Evolutionary conservation across 2,888 invertebrate species (phyloP).

Genomic region (Catocala sponsa): DNA sequence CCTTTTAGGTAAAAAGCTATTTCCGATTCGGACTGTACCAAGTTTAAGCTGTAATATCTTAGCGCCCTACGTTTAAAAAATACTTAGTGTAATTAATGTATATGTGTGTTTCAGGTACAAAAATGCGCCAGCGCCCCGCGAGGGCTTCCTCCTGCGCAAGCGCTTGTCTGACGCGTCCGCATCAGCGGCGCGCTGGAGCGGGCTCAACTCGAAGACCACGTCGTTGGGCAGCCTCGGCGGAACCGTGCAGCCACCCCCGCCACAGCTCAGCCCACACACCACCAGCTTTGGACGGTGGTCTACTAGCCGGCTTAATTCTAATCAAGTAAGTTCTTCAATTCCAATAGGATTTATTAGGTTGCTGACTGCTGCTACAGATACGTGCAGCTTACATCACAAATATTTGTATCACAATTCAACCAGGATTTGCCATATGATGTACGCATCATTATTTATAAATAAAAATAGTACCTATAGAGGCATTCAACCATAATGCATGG

Average conservation of each 20-base stretch:
- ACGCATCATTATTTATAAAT: too few relatives aligned
- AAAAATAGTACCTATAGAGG: too few relatives aligned
- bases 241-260: slow-evolving; percentile 88
- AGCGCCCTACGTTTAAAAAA: too few relatives aligned
- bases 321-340: slow-evolving; percentile 74
- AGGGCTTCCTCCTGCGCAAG: slow-evolving; percentile 94
- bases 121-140: slow-evolving; percentile 92
- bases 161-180: slow-evolving; percentile 91
- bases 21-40: too few relatives aligned
- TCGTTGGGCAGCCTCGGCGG: slow-evolving; percentile 93
- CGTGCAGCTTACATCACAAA: too few relatives aligned
- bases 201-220: slow-evolving; percentile 95
- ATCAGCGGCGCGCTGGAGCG: slow-evolving; percentile 88
- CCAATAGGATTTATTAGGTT: too few relatives aligned
- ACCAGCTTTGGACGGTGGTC: slow-evolving; percentile 91
- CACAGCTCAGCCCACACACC: slow-evolving; percentile 82
- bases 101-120: slow-evolving; percentile 74
- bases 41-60: too few relatives aligned
- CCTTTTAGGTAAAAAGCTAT: too few relatives aligned
- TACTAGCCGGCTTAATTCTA: slow-evolving; percentile 92
- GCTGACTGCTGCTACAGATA: too few relatives aligned
- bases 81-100: neutral
- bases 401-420: too few relatives aligned
- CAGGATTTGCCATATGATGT: too few relatives aligned
- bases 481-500: too few relatives aligned